Evolutionary conservation across 2,888 invertebrate genomes (phyloP).

Genomic region (Mesochorus sp.): DNA sequence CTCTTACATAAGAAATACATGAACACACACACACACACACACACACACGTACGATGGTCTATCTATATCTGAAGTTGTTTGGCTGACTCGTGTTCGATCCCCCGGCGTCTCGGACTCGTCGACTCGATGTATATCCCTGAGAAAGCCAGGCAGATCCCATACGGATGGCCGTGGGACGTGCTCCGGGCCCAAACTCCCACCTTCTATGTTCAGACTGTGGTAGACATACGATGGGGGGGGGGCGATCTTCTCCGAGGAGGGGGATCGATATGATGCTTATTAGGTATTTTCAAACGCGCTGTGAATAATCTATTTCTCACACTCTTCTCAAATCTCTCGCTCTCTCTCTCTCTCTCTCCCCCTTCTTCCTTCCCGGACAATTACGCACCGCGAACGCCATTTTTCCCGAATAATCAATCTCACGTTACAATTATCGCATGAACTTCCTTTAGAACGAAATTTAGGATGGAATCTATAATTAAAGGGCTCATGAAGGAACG

Average conservation of each 20-base stretch:
- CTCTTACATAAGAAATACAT: conserved; percentile 64
- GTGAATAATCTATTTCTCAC: too few relatives aligned
- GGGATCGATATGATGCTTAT: conserved; percentile 74
- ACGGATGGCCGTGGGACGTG: conserved; percentile 80
- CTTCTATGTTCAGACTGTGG: conserved; percentile 57
- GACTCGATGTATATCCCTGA: conserved; percentile 75
- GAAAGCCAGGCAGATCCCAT: conserved; percentile 77
- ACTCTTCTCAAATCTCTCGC: too few relatives aligned
- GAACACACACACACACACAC: conserved; percentile 13
- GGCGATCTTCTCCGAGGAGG: conserved; percentile 35
- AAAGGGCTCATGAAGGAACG: too few relatives aligned
- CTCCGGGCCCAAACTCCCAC: conserved; percentile 79
- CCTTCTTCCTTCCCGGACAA: conserved; percentile 7
- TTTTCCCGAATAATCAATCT: neutral
- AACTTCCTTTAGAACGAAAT: too few relatives aligned
- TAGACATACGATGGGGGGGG: neutral
- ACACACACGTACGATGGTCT: conserved; percentile 13
- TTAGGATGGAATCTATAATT: too few relatives aligned
- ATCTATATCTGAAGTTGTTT: conserved; percentile 39
- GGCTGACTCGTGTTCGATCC: conserved; percentile 42
- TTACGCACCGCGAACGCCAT: neutral
- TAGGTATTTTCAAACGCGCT: conserved; percentile 64
- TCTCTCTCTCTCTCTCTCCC: conserved; percentile 33
- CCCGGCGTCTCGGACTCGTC: conserved; percentile 39
- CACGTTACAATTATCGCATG: neutral